A percentile compares a stretch with the other conserved stretches of the same genome.
These are phyloP conservation scores for Actinemys pallida DNA, from an alignment of 2,113 vertebrate genomes.

Conservation along the genomic window DNA sequence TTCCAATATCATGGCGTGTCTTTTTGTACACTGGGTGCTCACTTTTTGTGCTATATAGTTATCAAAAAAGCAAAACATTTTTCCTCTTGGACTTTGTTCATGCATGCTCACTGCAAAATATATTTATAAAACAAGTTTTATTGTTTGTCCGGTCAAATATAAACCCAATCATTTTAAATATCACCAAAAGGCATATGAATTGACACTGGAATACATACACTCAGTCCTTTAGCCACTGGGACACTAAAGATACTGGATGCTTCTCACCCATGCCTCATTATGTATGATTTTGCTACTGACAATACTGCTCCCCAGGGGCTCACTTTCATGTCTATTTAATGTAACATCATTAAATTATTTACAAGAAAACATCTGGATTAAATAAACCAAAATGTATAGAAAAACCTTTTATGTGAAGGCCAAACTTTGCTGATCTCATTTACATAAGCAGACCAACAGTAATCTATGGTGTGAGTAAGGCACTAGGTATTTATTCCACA, in stretches of 20 bases:
- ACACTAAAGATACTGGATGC: neutral
- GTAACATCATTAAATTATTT: slow-evolving; percentile 27
- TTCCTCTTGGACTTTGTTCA: neutral
- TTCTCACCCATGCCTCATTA: neutral
- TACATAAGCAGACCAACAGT: neutral
- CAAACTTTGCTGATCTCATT: neutral
- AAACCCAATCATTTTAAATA: neutral
- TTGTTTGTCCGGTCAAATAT: neutral
- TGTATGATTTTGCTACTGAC: neutral
- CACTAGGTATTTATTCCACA: slow-evolving; percentile 24
- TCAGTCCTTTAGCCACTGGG: neutral
- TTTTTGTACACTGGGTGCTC: neutral
- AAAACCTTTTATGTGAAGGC: neutral
- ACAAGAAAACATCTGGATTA: slow-evolving; percentile 50
- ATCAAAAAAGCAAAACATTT: neutral
- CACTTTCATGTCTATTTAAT: slow-evolving; percentile 15
- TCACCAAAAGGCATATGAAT: neutral
- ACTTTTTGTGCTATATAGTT: neutral
- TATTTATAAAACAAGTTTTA: neutral
- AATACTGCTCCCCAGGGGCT: neutral
- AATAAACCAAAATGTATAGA: neutral
- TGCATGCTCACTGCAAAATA: slow-evolving; percentile 28
- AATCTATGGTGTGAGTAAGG: neutral
- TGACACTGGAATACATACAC: neutral
- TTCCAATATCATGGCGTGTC: neutral